Evolutionary conservation across 2,888 invertebrate species (phyloP).

Genomic region (Habroteleia sp.): DNA sequence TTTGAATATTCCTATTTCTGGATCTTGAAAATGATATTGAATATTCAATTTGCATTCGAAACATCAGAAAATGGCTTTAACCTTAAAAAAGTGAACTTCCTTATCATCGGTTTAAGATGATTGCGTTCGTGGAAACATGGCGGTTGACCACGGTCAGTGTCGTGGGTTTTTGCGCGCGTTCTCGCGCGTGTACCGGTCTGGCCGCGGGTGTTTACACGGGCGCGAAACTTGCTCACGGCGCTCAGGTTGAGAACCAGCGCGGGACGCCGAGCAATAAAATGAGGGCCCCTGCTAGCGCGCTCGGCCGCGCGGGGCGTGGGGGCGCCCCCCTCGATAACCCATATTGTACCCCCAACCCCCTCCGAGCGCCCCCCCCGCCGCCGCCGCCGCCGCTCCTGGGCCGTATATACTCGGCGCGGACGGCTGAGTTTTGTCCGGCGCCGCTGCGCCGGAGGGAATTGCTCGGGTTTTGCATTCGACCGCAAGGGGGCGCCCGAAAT

Average conservation of each 20-base stretch:
- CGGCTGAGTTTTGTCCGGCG: conserved; percentile 78
- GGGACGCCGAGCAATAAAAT: conserved; percentile 80
- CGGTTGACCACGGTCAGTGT: conserved; percentile 66
- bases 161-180: conserved; percentile 48
- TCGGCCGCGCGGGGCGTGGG: conserved; percentile 74
- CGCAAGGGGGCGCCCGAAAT: conserved; percentile 67
- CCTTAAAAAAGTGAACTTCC: too few species aligned
- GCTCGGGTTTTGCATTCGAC: conserved; percentile 64
- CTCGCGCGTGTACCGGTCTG: conserved; percentile 30
- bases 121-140: conserved; percentile 13
- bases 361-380: conserved; percentile 69
- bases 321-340: conserved; percentile 80
- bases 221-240: too few species aligned
- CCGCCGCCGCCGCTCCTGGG: conserved; percentile 77
- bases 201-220: conserved; percentile 17
- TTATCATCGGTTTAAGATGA: too few species aligned
- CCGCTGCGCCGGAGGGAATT: conserved; percentile 76
- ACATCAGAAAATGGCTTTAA: too few species aligned
- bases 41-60: too few species aligned
- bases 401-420: conserved; percentile 80
- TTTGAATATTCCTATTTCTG: too few species aligned
- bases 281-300: conserved; percentile 80
- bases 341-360: conserved; percentile 79
- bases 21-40: too few species aligned
- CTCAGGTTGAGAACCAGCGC: conserved; percentile 78